Evolutionary conservation across 2,888 invertebrate genomes (phyloP).

Genomic region (Aspidiotus destructor): DNA sequence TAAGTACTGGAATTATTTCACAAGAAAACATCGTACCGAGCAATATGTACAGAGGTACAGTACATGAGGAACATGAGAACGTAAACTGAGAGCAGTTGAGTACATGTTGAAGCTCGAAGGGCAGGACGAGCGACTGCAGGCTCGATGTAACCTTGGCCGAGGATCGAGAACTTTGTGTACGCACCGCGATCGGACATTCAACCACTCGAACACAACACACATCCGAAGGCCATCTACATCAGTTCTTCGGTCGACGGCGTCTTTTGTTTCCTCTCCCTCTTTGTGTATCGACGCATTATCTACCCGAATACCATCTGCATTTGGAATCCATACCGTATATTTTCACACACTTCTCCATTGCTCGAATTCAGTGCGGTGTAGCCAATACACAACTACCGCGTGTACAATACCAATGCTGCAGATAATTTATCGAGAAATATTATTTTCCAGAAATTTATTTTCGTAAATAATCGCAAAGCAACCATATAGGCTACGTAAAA

Average conservation of each 20-base stretch:
- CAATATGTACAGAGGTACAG: not conserved
- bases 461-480: too few relatives aligned
- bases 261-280: conserved; percentile 26
- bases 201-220: conserved; percentile 15
- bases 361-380: conserved; percentile 8
- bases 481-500: too few relatives aligned
- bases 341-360: conserved; percentile 13
- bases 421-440: too few relatives aligned
- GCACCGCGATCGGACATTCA: conserved; percentile 27
- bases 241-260: conserved; percentile 32
- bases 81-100: conserved; percentile 3
- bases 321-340: conserved; percentile 18
- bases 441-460: too few relatives aligned
- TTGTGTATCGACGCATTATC: conserved; percentile 23
- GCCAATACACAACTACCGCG: conserved; percentile 5
- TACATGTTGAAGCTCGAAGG: conserved; percentile 10
- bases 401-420: too few relatives aligned
- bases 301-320: conserved; percentile 23
- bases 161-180: conserved; percentile 24
- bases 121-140: conserved; percentile 26
- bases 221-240: conserved; percentile 28
- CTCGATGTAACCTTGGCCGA: conserved; percentile 31
- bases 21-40: not conserved
- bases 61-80: too few relatives aligned
- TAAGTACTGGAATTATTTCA: not conserved